Base-by-base conservation (phyloP, 92 coral and sea anemone species). In the Umimayanthus chanpuru region DNA sequence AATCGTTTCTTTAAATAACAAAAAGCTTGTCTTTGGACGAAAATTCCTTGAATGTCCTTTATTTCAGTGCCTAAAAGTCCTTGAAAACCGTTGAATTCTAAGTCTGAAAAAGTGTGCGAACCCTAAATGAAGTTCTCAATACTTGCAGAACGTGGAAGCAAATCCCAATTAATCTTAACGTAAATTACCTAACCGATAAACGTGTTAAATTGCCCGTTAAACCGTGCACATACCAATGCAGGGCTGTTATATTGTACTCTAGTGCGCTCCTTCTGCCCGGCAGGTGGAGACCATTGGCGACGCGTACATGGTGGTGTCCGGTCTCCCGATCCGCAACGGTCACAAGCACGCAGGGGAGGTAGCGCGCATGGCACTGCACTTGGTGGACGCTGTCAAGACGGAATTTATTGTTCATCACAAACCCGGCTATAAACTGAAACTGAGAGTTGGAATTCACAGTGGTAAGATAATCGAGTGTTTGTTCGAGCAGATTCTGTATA, bases 251-350 rank as follows among this genome's bases (percentile, higher is more conserved):
- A 91, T 95, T 95, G 94, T 95, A 95, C 96, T 95, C 96, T 95
- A 95, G 98, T 95, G 98, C 98, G 89, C 96, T 95, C 98, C 98
- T 95, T 95, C 98, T 94, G 98, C 98, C 98, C 98, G 98, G 96
- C 98, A 97, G 99, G 99, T 97, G 96, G 99, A 97, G 96, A 97
- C 99, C 81, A 97, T 97, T 81, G 99, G 99, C 82, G 99, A 97
- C 85, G 99, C 99, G 64, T 97, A 97, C 91, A 97, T 97, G 99
- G 99, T 97, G 87, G 99, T 97, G 76, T 96, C 98, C 85, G 99
- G 99, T 55, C 93, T 97, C 66, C 99, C 99, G 39, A 94, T 95
- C 75, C 93, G 99, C 32, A 97, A 97, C 87, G 95, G 94, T 25
- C 92, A 93, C 77, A 90, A 92, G 21, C 99, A 97, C 89, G 99